Conservation (phyloP, 2,113 vertebrate species). For the Octodon degus region DNA sequence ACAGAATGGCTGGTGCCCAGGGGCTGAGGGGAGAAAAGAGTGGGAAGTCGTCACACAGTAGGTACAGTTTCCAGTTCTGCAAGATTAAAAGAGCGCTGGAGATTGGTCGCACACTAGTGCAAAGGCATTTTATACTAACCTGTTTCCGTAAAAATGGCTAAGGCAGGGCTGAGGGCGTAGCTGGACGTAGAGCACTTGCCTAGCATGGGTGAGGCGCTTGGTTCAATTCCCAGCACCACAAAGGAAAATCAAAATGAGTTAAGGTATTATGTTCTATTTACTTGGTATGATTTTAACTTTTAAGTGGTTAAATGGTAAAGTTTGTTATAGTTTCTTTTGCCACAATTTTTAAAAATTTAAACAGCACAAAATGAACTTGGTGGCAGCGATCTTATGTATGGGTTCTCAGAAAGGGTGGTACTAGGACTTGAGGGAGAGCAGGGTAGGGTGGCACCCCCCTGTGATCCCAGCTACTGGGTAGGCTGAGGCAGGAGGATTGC, state of each 20-base stretch:
- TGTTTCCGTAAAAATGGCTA: not conserved
- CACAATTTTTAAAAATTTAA: not conserved
- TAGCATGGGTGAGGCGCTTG: not conserved
- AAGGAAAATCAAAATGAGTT: not conserved
- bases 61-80: not conserved
- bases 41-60: not conserved
- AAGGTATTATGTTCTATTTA: not conserved
- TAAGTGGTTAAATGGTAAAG: not conserved
- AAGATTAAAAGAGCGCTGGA: not conserved
- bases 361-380: not conserved
- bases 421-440: not conserved
- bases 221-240: not conserved
- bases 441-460: not conserved
- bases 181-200: not conserved
- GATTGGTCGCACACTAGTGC: not conserved
- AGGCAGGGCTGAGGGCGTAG: not conserved
- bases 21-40: not conserved
- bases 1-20: not conserved
- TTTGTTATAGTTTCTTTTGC: not conserved
- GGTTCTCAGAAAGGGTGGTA: not conserved
- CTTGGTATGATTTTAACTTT: not conserved
- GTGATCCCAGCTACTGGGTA: not conserved
- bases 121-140: not conserved
- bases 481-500: not conserved
- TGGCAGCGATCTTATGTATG: not conserved